These are phyloP conservation scores for Gordius sp. DNA, from an alignment of 2,888 invertebrate genomes.

Conservation along the genomic window DNA sequence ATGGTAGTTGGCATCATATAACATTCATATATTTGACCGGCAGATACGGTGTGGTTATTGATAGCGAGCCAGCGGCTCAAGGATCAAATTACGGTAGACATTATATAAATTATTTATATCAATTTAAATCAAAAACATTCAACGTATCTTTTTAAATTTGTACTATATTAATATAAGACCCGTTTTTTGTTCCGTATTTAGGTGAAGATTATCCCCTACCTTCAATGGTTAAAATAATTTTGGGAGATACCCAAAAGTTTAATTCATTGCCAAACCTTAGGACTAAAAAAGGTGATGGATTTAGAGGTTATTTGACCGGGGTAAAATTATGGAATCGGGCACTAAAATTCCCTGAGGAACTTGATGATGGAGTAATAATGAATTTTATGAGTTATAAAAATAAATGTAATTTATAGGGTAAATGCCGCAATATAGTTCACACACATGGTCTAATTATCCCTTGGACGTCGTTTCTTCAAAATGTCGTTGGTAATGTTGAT, in stretches of 20 bases:
- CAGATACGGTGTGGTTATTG: background rate
- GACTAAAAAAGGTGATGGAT: conserved; percentile 28
- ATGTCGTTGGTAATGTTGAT: conserved; percentile 6
- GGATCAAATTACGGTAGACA: background rate
- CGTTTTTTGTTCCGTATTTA: background rate
- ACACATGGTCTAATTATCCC: background rate
- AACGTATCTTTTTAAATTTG: background rate
- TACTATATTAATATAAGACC: background rate
- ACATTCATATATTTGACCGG: conserved; percentile 41
- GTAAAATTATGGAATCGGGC: conserved; percentile 71
- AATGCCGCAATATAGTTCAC: background rate
- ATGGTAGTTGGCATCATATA: conserved; percentile 82
- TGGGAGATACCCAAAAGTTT: background rate
- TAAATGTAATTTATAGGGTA: background rate
- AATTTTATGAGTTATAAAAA: no score
- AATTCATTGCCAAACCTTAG: background rate
- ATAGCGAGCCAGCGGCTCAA: conserved; percentile 7
- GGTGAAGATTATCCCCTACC: background rate
- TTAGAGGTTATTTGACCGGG: conserved; percentile 70
- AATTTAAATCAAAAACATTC: background rate
- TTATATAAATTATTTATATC: background rate
- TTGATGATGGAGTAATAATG: conserved; percentile 27
- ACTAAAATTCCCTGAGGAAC: conserved; percentile 58
- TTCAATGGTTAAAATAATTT: background rate
- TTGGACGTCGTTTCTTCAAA: background rate